phyloP scores from a whole-genome alignment of 2,797 vertebrate species.

The Avahi laniger region DNA sequence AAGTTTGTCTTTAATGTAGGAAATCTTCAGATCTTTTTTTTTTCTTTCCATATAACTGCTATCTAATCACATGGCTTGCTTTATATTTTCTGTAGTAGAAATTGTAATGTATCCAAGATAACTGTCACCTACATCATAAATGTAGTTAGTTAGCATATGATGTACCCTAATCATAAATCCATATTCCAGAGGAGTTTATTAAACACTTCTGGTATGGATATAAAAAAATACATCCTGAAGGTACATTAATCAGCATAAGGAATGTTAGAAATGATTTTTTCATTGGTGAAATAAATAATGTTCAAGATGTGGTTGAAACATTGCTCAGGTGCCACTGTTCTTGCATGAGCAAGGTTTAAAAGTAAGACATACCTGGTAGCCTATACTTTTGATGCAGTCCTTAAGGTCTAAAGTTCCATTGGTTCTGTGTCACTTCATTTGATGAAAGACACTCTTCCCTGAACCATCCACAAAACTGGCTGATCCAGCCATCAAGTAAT shows the following conservation, averaged over 20 bases:
- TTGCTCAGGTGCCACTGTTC: neutral
- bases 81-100: slow-evolving; percentile 15
- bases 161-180: neutral
- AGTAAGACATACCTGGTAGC: neutral
- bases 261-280: neutral
- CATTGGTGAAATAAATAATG: slow-evolving; percentile 12
- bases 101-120: neutral
- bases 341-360: neutral
- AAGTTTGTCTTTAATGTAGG: neutral
- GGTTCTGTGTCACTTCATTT: neutral
- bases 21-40: neutral
- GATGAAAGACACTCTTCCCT: neutral
- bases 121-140: neutral
- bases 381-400: neutral
- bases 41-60: neutral
- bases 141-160: neutral
- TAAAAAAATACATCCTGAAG: neutral
- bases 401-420: neutral
- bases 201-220: neutral
- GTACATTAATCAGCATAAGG: neutral
- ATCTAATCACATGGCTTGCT: neutral
- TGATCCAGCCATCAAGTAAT: neutral
- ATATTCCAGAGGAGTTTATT: neutral
- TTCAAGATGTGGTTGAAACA: neutral
- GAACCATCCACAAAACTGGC: neutral